Conservation (phyloP, 2,113 vertebrate genomes). For the Podarcis raffonei region DNA sequence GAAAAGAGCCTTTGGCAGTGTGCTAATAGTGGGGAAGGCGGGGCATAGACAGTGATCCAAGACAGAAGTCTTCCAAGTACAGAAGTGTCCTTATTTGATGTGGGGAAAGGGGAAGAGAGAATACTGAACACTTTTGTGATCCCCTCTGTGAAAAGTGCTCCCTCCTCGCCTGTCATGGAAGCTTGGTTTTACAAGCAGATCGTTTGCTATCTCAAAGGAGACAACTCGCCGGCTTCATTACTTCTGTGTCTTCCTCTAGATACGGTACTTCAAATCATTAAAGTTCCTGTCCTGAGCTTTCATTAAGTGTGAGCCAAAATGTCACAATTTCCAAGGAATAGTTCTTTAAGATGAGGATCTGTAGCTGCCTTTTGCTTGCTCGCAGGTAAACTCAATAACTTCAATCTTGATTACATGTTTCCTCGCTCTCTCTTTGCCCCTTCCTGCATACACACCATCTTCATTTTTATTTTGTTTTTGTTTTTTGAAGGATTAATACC, state of each 20-base stretch:
- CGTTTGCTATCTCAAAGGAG: constrained; percentile 68
- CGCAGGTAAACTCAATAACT: constrained; percentile 62
- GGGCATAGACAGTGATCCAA: not conserved
- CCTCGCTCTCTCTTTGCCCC: constrained; percentile 14
- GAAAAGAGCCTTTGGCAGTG: not conserved
- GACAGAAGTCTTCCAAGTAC: not conserved
- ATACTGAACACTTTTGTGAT: not conserved
- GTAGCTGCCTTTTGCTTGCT: constrained; percentile 62
- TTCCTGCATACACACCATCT: constrained; percentile 42
- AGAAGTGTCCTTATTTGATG: not conserved
- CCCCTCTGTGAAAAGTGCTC: not conserved
- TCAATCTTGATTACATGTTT: constrained; percentile 62
- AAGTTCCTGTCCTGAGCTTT: constrained; percentile 64
- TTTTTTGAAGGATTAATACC: constrained; percentile 63
- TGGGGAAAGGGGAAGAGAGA: not conserved
- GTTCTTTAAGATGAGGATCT: constrained; percentile 55
- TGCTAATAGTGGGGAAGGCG: not conserved
- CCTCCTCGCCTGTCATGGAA: constrained; percentile 55
- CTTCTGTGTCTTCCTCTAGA: constrained; percentile 60
- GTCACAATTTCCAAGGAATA: constrained; percentile 63
- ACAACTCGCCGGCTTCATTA: constrained; percentile 67
- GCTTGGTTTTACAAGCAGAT: constrained; percentile 65
- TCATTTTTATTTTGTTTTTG: not conserved
- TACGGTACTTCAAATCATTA: constrained; percentile 64
- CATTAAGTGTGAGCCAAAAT: constrained; percentile 70